Conservation (phyloP, 2,888 invertebrate species). For the Piscicola geometra region DNA sequence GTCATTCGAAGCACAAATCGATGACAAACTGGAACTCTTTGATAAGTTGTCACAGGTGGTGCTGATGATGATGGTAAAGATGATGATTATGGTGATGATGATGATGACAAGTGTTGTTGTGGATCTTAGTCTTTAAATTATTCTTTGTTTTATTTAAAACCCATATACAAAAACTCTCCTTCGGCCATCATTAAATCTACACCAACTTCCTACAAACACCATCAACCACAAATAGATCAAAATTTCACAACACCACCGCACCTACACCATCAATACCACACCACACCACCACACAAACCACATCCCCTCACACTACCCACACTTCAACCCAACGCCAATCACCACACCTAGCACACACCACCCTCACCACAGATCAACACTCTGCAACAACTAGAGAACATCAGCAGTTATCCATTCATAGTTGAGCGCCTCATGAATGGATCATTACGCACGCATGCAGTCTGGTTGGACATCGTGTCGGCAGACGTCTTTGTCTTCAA, state of each 20-base stretch:
- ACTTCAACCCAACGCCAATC: too few relatives aligned
- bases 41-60: slow-evolving; percentile 92
- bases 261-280: not conserved
- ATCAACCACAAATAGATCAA: too few relatives aligned
- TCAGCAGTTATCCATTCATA: slow-evolving; percentile 85
- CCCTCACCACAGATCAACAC: slow-evolving; percentile 75
- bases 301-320: too few relatives aligned
- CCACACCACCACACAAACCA: not conserved
- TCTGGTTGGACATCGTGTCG: slow-evolving; percentile 96
- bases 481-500: slow-evolving; percentile 93
- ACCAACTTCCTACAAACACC: too few relatives aligned
- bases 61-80: too few relatives aligned
- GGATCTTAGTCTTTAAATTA: not conserved
- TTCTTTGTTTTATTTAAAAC: too few relatives aligned
- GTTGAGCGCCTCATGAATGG: slow-evolving; percentile 74
- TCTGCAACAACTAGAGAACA: slow-evolving; percentile 83
- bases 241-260: too few relatives aligned
- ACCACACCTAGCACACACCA: too few relatives aligned
- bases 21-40: slow-evolving; percentile 77
- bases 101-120: not conserved
- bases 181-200: too few relatives aligned
- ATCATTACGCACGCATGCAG: slow-evolving; percentile 77
- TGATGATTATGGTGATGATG: too few relatives aligned
- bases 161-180: too few relatives aligned
- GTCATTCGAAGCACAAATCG: slow-evolving; percentile 82